Evolutionary conservation across 2,797 vertebrate genomes (phyloP).

Genomic region (Pterois miles): DNA sequence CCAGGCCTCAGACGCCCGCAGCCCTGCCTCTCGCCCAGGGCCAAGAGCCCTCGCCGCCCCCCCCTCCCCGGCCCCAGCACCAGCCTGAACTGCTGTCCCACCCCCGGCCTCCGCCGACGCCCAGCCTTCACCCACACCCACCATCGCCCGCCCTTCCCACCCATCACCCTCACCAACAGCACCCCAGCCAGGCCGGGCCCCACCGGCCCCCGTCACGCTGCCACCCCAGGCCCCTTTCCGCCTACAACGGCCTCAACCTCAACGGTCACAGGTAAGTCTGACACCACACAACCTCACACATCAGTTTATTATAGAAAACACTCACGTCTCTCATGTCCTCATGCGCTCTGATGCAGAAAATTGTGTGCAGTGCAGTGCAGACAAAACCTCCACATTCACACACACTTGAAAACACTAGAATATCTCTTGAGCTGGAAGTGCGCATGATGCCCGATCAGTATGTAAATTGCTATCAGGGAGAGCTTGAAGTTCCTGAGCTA

Average conservation of each 20-base stretch:
- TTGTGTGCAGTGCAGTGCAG: background rate
- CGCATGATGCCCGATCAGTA: constrained; percentile 44
- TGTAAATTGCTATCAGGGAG: constrained; percentile 53
- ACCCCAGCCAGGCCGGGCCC: constrained; percentile 85
- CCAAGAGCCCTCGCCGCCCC: constrained; percentile 75
- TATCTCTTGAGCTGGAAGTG: constrained; percentile 51
- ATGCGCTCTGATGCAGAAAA: constrained; percentile 7
- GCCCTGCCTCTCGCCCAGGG: constrained; percentile 79
- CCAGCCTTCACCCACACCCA: constrained; percentile 77
- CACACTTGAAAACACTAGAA: constrained; percentile 52
- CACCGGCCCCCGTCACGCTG: constrained; percentile 85
- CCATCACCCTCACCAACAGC: constrained; percentile 80
- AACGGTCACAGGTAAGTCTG: constrained; percentile 92
- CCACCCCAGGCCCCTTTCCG: constrained; percentile 87
- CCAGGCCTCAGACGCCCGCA: constrained; percentile 77
- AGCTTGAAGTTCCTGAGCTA: constrained; percentile 47
- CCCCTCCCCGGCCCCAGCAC: constrained; percentile 68
- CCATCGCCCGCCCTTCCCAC: constrained; percentile 83
- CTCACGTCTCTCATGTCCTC: constrained; percentile 8
- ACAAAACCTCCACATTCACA: constrained; percentile 24
- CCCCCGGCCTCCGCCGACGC: constrained; percentile 71
- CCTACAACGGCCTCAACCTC: constrained; percentile 91
- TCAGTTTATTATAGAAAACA: background rate
- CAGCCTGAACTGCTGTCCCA: constrained; percentile 77
- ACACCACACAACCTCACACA: background rate